These are phyloP conservation scores for Oxyura jamaicensis DNA, from an alignment of 2,113 vertebrate species.

Conservation along the genomic window DNA sequence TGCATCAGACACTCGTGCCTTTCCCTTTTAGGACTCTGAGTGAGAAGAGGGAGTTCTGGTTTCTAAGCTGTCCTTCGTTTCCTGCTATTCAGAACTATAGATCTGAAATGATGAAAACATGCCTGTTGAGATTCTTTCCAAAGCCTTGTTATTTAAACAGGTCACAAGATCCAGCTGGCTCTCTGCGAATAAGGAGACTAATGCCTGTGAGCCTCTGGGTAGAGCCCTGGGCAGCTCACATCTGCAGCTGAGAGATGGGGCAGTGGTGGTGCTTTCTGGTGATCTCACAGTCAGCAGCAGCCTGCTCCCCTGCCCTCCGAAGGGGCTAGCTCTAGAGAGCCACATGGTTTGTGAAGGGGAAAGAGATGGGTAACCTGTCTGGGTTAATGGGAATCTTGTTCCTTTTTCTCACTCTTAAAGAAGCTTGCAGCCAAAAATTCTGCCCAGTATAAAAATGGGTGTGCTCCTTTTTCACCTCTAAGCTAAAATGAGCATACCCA, in stretches of 20 bases:
- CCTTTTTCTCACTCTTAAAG: neutral
- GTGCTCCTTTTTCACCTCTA: neutral
- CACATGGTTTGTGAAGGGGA: neutral
- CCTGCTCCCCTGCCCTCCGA: neutral
- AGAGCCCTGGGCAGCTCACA: neutral
- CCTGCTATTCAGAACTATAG: neutral
- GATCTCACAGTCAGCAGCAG: fast-evolving
- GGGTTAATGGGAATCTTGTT: neutral
- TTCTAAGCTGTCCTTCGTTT: neutral
- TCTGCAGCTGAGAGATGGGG: neutral
- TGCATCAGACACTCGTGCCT: fast-evolving
- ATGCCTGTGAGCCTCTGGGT: neutral
- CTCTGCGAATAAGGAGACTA: neutral
- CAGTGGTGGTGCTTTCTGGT: neutral
- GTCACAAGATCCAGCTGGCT: neutral
- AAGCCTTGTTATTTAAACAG: neutral
- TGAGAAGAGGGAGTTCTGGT: neutral
- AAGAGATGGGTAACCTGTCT: fast-evolving
- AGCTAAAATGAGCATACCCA: fast-evolving
- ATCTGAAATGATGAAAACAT: neutral
- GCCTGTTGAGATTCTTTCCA: neutral
- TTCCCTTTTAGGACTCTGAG: neutral
- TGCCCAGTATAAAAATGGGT: fast-evolving
- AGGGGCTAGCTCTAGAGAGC: neutral
- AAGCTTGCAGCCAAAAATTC: neutral